These are phyloP conservation scores for Tinea pellionella DNA, from an alignment of 2,888 invertebrate species.

Conservation along the genomic window DNA sequence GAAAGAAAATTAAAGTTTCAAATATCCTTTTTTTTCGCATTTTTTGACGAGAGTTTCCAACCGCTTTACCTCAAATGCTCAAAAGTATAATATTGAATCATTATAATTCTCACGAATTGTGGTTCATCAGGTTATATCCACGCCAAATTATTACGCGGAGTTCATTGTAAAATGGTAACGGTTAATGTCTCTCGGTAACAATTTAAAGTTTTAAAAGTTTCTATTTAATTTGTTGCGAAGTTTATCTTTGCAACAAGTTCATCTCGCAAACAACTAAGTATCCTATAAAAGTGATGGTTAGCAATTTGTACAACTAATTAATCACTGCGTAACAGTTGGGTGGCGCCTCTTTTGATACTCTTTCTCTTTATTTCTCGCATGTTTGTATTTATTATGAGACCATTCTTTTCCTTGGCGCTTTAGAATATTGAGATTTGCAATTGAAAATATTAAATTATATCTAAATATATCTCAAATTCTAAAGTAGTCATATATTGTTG, in stretches of 20 bases:
- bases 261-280: slow-evolving; percentile 3
- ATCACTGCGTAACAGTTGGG: background rate
- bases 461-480: slow-evolving; percentile 32
- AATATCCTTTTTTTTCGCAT: background rate
- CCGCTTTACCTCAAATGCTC: background rate
- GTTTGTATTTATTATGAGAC: slow-evolving; percentile 9
- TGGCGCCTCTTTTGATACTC: slow-evolving; percentile 3
- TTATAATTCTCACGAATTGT: background rate
- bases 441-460: slow-evolving; percentile 37
- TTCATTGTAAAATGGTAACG: background rate
- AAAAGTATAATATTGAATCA: background rate
- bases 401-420: slow-evolving; percentile 4
- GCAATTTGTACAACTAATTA: background rate
- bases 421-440: slow-evolving; percentile 22
- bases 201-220: background rate
- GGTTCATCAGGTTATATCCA: background rate
- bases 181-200: background rate
- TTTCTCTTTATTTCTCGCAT: background rate
- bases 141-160: background rate
- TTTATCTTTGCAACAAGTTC: background rate
- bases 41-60: background rate
- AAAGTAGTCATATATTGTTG: slow-evolving; percentile 27
- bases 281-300: background rate
- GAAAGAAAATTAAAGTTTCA: too few relatives aligned
- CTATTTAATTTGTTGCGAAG: background rate